These are phyloP conservation scores for Onthophagus sagittarius DNA, from an alignment of 2,888 invertebrate species.

Conservation along the genomic window DNA sequence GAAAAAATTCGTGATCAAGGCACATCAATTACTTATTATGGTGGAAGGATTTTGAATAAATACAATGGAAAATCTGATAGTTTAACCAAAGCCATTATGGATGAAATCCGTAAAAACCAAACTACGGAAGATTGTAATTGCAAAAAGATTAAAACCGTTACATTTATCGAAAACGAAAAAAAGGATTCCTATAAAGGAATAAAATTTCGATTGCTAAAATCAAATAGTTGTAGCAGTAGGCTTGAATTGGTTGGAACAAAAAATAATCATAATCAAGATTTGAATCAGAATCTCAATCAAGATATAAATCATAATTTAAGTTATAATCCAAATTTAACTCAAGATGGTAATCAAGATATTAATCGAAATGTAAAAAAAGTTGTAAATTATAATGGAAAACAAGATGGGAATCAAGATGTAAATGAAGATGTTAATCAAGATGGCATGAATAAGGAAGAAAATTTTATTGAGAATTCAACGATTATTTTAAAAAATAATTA, in stretches of 20 bases:
- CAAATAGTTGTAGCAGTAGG: slow-evolving; percentile 81
- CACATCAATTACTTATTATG: slow-evolving; percentile 86
- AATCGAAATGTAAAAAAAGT: not conserved
- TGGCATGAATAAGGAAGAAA: slow-evolving; percentile 15
- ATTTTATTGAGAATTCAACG: slow-evolving; percentile 18
- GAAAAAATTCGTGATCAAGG: slow-evolving; percentile 85
- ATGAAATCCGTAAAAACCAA: slow-evolving; percentile 59
- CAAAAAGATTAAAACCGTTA: slow-evolving; percentile 29
- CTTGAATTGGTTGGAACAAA: slow-evolving; percentile 74
- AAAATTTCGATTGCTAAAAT: slow-evolving; percentile 78
- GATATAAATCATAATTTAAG: not conserved
- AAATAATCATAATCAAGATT: slow-evolving; percentile 26
- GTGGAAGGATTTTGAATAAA: slow-evolving; percentile 74
- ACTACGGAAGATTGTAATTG: slow-evolving; percentile 40
- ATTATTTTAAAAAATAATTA: slow-evolving; percentile 17
- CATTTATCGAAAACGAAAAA: slow-evolving; percentile 27
- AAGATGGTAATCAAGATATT: slow-evolving; percentile 13
- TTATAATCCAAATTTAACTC: too few relatives aligned
- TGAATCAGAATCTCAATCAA: not conserved
- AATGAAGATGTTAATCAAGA: not conserved
- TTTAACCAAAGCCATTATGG: slow-evolving; percentile 71
- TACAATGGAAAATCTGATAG: slow-evolving; percentile 54
- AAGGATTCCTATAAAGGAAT: slow-evolving; percentile 56
- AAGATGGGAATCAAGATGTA: slow-evolving; percentile 23
- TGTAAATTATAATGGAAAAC: slow-evolving; percentile 38